Evolutionary conservation across 2,113 vertebrate species (phyloP), one percentile per base, ranked within the genome.

Genomic region (Myocastor coypus): DNA sequence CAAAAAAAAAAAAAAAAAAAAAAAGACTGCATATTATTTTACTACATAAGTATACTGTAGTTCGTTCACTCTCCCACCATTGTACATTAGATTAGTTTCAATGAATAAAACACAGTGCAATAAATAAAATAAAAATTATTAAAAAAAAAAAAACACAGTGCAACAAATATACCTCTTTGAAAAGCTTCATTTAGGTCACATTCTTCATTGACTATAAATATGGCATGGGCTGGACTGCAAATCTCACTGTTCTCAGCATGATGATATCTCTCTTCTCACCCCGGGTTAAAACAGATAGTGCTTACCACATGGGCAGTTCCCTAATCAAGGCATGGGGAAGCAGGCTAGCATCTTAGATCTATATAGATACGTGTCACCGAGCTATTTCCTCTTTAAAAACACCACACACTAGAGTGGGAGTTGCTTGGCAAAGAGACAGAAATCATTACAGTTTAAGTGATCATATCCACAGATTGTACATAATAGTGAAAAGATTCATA

Each of bases 341-440:
- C 14, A 34, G 63, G 46, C 20, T 63, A 22, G 71, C 12, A 73
- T 73, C 85, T 83, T 61, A 71, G 40, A 61, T 52, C 24, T 73
- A 50, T 12, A n/a, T 55, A 77, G 12, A 42, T 78, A 55, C 66
- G 42, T 59, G 30, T 22, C 52, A 46, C 17, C 3, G 17, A 82
- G 55, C 28, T 37, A 82, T 61, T 42, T 83, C 59, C 46, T 77
- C n/a, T 89, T 73, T 73, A 83, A 73, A 89, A 94, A 37, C 32
- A 61, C 55, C 42, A 73, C 34, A 73, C 64, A 52, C 26, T 19
- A 63, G 34, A 28, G 92, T 61, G 28, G 52, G n/a, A 77, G 80
- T 46, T 77, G 28, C n/a, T 68, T 66, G 77, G 59, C 71, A 85
- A 80, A 91, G 88, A 78, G 64, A 86, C 14, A 87, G 88, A 90